A percentile compares a stretch with the other conserved stretches of the same genome.
Evolutionary conservation across 2,797 vertebrate species (phyloP).

Genomic region (Poecile montanus): DNA sequence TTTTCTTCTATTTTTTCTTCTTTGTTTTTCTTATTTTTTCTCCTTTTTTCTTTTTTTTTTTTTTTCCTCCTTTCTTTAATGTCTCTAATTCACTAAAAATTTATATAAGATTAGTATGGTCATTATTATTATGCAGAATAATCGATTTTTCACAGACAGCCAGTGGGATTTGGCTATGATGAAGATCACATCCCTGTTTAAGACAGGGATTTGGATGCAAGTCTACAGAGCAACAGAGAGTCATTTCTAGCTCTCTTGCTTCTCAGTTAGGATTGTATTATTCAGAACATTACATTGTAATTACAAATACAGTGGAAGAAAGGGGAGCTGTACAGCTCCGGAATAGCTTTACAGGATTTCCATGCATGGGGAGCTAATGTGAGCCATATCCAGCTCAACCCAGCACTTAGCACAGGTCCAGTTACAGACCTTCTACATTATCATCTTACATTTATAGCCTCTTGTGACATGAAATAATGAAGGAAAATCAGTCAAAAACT

Average conservation of each 20-base stretch:
- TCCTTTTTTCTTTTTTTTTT: fast-evolving
- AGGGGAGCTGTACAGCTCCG: neutral
- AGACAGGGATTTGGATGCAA: neutral
- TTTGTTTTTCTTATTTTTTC: fast-evolving
- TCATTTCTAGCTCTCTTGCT: neutral
- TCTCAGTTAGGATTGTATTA: neutral
- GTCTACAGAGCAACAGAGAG: neutral
- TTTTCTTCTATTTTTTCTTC: fast-evolving
- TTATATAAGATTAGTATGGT: neutral
- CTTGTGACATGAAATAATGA: conserved; percentile 47
- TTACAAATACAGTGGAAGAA: neutral
- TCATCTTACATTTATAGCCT: conserved; percentile 52
- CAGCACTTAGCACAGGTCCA: neutral
- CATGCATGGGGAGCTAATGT: neutral
- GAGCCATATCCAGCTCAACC: neutral
- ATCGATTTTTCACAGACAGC: neutral
- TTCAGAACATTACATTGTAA: neutral
- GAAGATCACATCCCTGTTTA: neutral
- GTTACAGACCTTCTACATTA: conserved; percentile 40
- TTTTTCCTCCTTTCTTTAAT: neutral
- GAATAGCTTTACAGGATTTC: neutral
- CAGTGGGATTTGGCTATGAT: neutral
- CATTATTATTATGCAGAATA: neutral
- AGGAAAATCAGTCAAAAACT: conserved; percentile 37
- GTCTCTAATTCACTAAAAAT: neutral